phyloP scores from a whole-genome alignment of 2,888 invertebrate genomes.

The Dilophus febrilis region DNA sequence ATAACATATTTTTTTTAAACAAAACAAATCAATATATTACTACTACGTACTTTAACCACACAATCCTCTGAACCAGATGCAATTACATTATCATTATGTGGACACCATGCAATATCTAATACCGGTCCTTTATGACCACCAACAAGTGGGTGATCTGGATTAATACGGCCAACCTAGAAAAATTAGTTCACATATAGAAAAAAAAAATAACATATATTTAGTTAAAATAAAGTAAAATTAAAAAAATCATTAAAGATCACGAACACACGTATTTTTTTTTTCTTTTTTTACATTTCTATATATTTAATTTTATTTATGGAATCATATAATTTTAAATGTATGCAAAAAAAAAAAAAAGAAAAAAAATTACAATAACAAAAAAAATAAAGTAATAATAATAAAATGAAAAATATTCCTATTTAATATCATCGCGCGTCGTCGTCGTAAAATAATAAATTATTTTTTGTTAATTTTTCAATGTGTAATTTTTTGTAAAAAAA shows the following conservation, averaged over 20 bases:
- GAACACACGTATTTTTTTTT: too few relatives aligned
- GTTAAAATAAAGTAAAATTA: not conserved
- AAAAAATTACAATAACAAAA: too few relatives aligned
- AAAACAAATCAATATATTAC: not conserved
- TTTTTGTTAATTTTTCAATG: too few relatives aligned
- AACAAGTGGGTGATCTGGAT: slow-evolving; percentile 84
- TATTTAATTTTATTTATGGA: too few relatives aligned
- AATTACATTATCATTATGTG: slow-evolving; percentile 95
- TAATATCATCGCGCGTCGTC: too few relatives aligned
- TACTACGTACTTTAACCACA: slow-evolving; percentile 61
- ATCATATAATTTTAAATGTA: too few relatives aligned
- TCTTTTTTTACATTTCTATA: too few relatives aligned
- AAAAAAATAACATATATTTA: not conserved
- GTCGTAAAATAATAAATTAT: too few relatives aligned
- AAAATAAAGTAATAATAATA: too few relatives aligned
- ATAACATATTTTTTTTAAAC: not conserved
- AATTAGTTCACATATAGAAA: slow-evolving; percentile 10
- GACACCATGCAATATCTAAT: slow-evolving; percentile 94
- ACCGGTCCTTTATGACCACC: slow-evolving; percentile 96
- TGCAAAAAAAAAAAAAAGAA: too few relatives aligned
- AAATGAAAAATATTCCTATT: too few relatives aligned
- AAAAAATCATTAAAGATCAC: not conserved
- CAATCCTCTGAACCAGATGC: slow-evolving; percentile 96
- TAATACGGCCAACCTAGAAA: slow-evolving; percentile 76
- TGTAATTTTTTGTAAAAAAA: not conserved